Evolutionary conservation across 1,140 invertebrate species (phyloP).

Genomic region (Vollenhovia emeryi): DNA sequence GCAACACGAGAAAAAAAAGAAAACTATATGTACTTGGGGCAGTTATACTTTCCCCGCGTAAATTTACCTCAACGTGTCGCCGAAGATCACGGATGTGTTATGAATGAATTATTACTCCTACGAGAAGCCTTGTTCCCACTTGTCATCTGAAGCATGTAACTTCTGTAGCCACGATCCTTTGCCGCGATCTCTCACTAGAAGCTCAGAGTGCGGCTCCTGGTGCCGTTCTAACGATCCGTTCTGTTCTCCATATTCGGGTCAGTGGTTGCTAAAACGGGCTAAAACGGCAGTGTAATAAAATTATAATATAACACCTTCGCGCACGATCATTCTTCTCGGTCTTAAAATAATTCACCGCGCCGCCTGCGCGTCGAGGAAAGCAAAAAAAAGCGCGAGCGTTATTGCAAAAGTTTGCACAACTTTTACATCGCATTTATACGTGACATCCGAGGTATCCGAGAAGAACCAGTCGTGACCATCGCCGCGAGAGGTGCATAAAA

Average conservation of each 20-base stretch:
- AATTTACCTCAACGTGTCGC: not conserved
- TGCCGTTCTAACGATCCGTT: not conserved
- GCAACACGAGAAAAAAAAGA: not conserved
- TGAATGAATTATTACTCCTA: conserved; percentile 46
- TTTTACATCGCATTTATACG: not conserved
- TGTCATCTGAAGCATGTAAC: conserved; percentile 1
- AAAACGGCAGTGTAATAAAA: conserved; percentile 22
- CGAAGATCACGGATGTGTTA: not conserved
- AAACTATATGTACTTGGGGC: not conserved
- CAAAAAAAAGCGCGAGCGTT: not conserved
- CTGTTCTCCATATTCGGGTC: not conserved
- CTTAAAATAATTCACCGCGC: conserved; percentile 20
- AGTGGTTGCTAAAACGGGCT: not conserved
- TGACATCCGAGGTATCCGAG: not conserved
- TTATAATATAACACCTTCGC: conserved; percentile 10
- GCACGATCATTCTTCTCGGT: conserved; percentile 2
- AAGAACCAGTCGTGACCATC: not conserved
- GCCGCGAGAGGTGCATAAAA: not conserved
- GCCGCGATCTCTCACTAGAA: not conserved
- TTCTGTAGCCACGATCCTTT: not conserved
- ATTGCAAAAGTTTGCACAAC: conserved; percentile 29
- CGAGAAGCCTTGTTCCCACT: conserved; percentile 13
- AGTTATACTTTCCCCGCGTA: not conserved
- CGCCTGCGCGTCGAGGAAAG: not conserved
- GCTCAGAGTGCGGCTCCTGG: not conserved